Conservation (phyloP, 37 sponge, comb jelly and placozoan species). For the Halisarca cf. caerulea region DNA sequence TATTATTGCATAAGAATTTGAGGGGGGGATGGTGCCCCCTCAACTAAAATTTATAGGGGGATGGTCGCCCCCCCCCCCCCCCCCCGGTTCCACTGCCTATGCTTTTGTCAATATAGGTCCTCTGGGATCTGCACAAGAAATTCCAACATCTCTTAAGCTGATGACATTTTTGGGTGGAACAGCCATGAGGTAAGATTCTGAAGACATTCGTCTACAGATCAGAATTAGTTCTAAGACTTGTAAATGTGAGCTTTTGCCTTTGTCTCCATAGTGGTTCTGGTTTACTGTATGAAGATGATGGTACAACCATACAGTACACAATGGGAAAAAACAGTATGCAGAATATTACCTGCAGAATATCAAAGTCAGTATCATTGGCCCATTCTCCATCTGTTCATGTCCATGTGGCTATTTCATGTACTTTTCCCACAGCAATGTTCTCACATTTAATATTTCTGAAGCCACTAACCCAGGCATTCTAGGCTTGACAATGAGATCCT, state of each 20-base stretch:
- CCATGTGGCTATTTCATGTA: not conserved
- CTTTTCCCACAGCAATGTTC: not conserved
- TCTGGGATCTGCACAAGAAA: conserved; percentile 58
- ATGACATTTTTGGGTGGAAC: conserved; percentile 49
- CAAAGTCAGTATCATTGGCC: not conserved
- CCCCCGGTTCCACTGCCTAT: too few relatives aligned
- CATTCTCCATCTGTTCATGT: not conserved
- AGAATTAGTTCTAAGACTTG: too few relatives aligned
- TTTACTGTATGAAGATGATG: conserved; percentile 67
- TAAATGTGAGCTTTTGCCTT: not conserved
- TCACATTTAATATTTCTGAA: conserved; percentile 10
- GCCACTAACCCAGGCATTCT: not conserved
- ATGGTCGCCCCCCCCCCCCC: too few relatives aligned
- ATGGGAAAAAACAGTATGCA: not conserved
- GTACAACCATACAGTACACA: conserved; percentile 37
- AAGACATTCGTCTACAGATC: too few relatives aligned
- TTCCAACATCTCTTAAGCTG: conserved; percentile 46
- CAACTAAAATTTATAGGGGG: too few relatives aligned
- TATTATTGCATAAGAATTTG: too few relatives aligned
- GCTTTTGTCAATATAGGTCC: conserved; percentile 33
- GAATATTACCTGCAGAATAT: not conserved
- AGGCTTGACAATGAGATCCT: conserved; percentile 12
- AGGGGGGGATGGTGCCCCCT: too few relatives aligned
- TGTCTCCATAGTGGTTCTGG: conserved; percentile 19
- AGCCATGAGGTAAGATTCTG: not conserved